Evolutionary conservation across 2,888 invertebrate species (phyloP).

Genomic region (Apamea epomidion): DNA sequence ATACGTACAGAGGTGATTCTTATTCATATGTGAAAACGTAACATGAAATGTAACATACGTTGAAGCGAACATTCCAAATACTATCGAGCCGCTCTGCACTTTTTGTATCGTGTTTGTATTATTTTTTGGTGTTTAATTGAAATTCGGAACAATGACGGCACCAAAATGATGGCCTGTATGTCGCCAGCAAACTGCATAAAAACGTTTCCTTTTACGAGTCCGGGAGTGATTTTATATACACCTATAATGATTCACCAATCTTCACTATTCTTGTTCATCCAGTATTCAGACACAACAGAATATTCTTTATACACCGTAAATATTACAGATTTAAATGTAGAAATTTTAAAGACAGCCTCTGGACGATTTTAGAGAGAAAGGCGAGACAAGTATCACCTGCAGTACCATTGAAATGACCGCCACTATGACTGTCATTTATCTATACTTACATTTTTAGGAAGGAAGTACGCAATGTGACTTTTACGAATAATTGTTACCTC

Average conservation of each 20-base stretch:
- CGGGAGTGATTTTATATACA: not conserved
- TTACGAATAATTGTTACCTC: slow-evolving; percentile 51
- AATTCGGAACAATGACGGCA: not conserved
- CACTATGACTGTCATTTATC: not conserved
- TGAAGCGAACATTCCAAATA: not conserved
- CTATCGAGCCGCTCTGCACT: not conserved
- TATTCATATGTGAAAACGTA: not conserved
- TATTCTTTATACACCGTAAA: too few species aligned
- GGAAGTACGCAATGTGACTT: slow-evolving; percentile 49
- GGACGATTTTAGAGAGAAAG: not conserved
- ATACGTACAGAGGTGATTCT: too few species aligned
- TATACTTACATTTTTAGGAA: slow-evolving; percentile 39
- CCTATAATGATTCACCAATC: not conserved
- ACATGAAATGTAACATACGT: not conserved
- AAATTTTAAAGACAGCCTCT: too few species aligned
- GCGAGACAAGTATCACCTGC: not conserved
- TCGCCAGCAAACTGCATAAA: not conserved
- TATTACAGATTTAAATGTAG: too few species aligned
- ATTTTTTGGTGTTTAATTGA: not conserved
- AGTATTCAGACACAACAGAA: not conserved
- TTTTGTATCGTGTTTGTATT: not conserved
- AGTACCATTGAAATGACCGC: not conserved
- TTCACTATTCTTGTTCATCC: not conserved
- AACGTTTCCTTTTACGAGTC: not conserved
- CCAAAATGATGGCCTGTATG: not conserved